Base-by-base conservation (phyloP, 2,888 invertebrate species). In the Eilema depressum region DNA sequence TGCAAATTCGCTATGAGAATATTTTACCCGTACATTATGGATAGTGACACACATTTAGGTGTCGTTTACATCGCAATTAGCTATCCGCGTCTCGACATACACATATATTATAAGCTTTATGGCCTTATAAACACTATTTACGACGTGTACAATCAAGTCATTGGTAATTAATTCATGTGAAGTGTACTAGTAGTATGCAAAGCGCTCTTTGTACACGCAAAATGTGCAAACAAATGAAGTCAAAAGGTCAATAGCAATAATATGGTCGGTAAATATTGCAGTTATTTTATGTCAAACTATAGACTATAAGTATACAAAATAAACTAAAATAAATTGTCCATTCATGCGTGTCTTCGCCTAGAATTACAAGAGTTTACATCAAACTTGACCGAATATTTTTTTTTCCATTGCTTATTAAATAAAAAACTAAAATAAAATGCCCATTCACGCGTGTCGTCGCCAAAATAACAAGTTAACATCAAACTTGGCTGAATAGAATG, bases 301-400 rank as follows among this genome's bases (percentile, higher is more conserved):
- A 41, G 17, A 41, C 4, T 41, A 41, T 2, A 41, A 41, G 8
- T n/a, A n/a, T n/a, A n/a, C n/a, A n/a, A n/a, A n/a, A n/a, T n/a
- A 8, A 8, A 14, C 23, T 23, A 23, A 23, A 61, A 33, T 14
- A 62, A 23, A 11, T 8, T 23, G n/a, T 12, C 1, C 2, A 25
- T 11, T 25, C 14, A 12, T 7, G 14, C 23, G 14, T 25, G 0
- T 37, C 23, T 4, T 62, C 12, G 14, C 14, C 23, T n/a, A 23
- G 25, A 23, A 37, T n/a, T 17, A 1, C 1, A 23, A n/a, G n/a
- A 7, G 2, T 37, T 59, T 37, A 60, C 57, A 26, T 26, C 75
- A 78, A 73, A 69, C 74, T 41, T 71, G 74, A 69, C 68, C 67
- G 69, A 82, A 77, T 74, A 73, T n/a, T n/a, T n/a, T n/a, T n/a